Evolutionary conservation across 2,888 invertebrate species (phyloP).

Genomic region (Griposia aprilina): DNA sequence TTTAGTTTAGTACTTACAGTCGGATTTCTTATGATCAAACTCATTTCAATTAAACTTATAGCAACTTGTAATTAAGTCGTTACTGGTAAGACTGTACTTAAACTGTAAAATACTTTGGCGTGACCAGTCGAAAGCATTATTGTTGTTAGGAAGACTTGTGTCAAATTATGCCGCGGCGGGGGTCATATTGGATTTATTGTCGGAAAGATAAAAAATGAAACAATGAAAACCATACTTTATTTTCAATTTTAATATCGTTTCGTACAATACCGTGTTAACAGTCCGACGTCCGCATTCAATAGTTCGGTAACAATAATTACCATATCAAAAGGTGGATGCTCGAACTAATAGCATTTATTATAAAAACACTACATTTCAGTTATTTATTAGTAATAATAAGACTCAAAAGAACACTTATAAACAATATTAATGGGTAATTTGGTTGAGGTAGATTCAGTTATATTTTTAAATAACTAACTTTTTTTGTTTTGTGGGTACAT

Average conservation of each 20-base stretch:
- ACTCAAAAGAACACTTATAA: slow-evolving; percentile 90
- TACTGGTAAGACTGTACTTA: neutral
- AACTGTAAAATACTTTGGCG: too few species aligned
- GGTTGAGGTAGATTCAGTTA: slow-evolving; percentile 89
- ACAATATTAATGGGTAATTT: slow-evolving; percentile 89
- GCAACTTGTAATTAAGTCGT: neutral
- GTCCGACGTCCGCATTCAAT: slow-evolving; percentile 85
- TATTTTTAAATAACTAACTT: slow-evolving; percentile 79
- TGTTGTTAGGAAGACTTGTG: neutral
- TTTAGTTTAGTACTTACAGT: neutral
- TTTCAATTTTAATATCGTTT: slow-evolving; percentile 85
- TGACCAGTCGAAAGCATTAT: too few species aligned
- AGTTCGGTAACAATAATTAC: slow-evolving; percentile 89
- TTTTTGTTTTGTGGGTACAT: slow-evolving; percentile 70
- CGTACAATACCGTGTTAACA: slow-evolving; percentile 85
- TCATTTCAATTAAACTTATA: neutral
- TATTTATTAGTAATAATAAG: slow-evolving; percentile 87
- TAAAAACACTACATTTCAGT: slow-evolving; percentile 88
- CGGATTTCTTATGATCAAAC: too few species aligned
- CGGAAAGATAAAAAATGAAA: slow-evolving; percentile 70
- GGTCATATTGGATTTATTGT: neutral
- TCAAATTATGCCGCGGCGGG: too few species aligned
- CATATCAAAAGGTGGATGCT: slow-evolving; percentile 88
- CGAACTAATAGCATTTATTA: slow-evolving; percentile 87
- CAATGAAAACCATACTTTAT: slow-evolving; percentile 68